Evolutionary conservation across 1,140 invertebrate species (phyloP).

Genomic region (Cydia fagiglandana): DNA sequence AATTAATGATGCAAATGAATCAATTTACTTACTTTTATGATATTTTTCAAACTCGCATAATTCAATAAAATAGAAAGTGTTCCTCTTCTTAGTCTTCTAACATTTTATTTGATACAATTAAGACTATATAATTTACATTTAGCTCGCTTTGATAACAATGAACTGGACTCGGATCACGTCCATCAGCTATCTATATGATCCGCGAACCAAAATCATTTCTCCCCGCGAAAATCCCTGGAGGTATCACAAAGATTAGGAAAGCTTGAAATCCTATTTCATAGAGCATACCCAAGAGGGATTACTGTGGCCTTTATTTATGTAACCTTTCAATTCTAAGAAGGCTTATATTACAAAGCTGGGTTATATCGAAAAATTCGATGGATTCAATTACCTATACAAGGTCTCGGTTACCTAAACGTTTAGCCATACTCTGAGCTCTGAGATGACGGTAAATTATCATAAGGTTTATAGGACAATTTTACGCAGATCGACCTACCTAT

Average conservation of each 20-base stretch:
- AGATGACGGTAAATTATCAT: too few species aligned
- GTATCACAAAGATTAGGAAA: conserved; percentile 6
- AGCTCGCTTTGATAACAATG: neutral
- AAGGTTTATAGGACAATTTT: too few species aligned
- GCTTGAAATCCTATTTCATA: conserved; percentile 26
- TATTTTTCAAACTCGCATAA: too few species aligned
- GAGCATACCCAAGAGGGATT: conserved; percentile 19
- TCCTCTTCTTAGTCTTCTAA: too few species aligned
- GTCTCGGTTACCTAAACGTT: too few species aligned
- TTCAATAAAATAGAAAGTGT: too few species aligned
- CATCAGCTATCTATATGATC: neutral
- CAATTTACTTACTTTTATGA: too few species aligned
- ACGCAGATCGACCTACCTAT: too few species aligned
- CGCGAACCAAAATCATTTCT: conserved; percentile 6
- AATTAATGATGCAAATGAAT: too few species aligned
- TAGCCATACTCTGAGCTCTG: too few species aligned
- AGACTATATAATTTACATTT: too few species aligned
- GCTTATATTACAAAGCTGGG: neutral
- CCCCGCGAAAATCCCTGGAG: neutral
- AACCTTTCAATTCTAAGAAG: neutral
- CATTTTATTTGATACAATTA: too few species aligned
- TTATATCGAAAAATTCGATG: neutral
- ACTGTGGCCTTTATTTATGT: neutral
- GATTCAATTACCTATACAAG: neutral
- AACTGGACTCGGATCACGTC: neutral